A percentile compares a stretch with the other conserved stretches of the same genome.
Evolutionary conservation across 2,888 invertebrate species (phyloP).

Genomic region (Melanostoma mellinum): DNA sequence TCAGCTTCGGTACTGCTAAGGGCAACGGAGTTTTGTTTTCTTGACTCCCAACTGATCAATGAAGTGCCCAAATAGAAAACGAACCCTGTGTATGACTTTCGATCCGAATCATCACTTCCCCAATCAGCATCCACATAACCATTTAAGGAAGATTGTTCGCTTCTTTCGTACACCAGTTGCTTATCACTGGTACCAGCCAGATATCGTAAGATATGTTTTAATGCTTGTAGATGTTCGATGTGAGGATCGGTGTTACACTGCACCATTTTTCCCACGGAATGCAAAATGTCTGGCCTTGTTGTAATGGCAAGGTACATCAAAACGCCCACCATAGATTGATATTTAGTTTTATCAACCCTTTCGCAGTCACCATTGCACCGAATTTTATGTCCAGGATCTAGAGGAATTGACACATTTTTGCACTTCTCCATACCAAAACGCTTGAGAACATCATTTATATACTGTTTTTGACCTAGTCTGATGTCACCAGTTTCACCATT

Average conservation of each 20-base stretch:
- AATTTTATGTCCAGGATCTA: constrained; percentile 30
- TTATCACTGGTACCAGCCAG: constrained; percentile 27
- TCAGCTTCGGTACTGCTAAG: constrained; percentile 27
- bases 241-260: constrained; percentile 34
- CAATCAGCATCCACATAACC: constrained; percentile 48
- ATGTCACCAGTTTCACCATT: constrained; percentile 49
- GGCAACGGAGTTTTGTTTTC: constrained; percentile 38
- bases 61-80: constrained; percentile 26
- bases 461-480: constrained; percentile 59
- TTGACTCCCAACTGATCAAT: constrained; percentile 20
- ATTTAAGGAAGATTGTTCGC: constrained; percentile 5
- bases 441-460: constrained; percentile 61
- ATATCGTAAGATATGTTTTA: constrained; percentile 43
- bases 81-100: constrained; percentile 45
- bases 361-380: constrained; percentile 53
- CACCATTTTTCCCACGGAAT: constrained; percentile 70
- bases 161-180: constrained; percentile 36
- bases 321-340: constrained; percentile 69
- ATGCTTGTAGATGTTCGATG: constrained; percentile 35
- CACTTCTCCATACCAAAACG: constrained; percentile 68
- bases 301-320: constrained; percentile 63
- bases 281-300: constrained; percentile 71
- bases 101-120: constrained; percentile 37
- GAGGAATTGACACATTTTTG: constrained; percentile 61
- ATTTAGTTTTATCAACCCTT: constrained; percentile 43